phyloP scores from a whole-genome alignment of 2,888 invertebrate species.

The Hoplodrina blanda region DNA sequence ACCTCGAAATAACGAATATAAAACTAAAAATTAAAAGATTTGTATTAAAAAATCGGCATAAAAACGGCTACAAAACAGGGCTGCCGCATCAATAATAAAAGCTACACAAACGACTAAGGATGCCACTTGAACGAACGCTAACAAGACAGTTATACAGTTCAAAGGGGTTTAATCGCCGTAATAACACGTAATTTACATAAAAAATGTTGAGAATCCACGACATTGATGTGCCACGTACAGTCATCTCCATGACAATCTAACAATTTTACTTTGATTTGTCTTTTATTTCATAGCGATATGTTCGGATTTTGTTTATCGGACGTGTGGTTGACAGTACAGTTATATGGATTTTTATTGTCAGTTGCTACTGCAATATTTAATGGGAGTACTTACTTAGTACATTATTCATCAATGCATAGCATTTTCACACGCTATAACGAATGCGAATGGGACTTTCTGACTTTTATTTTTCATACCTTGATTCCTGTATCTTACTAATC shows the following conservation, averaged over 20 bases:
- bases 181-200: constrained; percentile 67
- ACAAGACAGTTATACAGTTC: constrained; percentile 38
- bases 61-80: constrained; percentile 10
- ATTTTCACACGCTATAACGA: not conserved
- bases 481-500: too few relatives aligned
- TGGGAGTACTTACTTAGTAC: not conserved
- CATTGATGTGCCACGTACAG: constrained; percentile 11
- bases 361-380: not conserved
- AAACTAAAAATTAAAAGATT: not conserved
- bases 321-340: not conserved
- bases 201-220: constrained; percentile 45
- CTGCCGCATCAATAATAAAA: constrained; percentile 25
- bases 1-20: not conserved
- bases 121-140: constrained; percentile 26
- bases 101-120: constrained; percentile 31
- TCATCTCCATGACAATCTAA: not conserved
- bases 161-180: constrained; percentile 56
- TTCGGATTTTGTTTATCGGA: not conserved
- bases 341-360: not conserved
- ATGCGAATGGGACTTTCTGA: not conserved
- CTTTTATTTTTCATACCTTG: too few relatives aligned
- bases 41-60: not conserved
- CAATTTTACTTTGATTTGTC: not conserved
- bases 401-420: not conserved
- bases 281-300: not conserved